These are phyloP conservation scores for Orycteropus afer DNA, from an alignment of 2,113 vertebrate genomes.

Conservation along the genomic window DNA sequence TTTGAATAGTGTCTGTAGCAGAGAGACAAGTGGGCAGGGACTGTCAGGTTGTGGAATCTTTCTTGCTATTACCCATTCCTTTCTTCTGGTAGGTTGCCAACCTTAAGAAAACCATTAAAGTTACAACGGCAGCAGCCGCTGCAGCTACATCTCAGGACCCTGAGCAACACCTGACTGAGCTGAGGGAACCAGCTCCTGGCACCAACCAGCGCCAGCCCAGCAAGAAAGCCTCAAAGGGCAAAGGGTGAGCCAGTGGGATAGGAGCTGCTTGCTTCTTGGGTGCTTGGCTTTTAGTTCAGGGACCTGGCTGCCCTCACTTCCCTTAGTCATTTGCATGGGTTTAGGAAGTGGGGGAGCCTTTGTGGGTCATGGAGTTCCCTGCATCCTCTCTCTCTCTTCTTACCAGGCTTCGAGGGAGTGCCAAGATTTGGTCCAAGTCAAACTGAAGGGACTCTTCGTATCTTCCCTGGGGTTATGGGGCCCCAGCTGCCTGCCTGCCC, in stretches of 20 bases:
- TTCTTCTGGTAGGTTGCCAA: constrained; percentile 92
- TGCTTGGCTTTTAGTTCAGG: not conserved
- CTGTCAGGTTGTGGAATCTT: not conserved
- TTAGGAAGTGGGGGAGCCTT: not conserved
- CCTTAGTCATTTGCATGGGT: not conserved
- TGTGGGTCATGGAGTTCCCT: not conserved
- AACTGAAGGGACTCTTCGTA: constrained; percentile 88
- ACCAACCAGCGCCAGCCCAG: constrained; percentile 90
- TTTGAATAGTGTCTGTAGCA: not conserved
- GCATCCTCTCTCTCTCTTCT: constrained; percentile 57
- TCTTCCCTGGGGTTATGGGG: constrained; percentile 58
- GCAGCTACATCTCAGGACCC: constrained; percentile 96
- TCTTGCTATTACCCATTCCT: not conserved
- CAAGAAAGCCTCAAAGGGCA: constrained; percentile 98
- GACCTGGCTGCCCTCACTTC: not conserved
- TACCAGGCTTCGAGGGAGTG: constrained; percentile 95
- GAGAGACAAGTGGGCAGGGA: not conserved
- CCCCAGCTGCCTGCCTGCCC: constrained; percentile 57
- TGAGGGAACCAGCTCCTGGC: constrained; percentile 86
- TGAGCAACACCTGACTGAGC: constrained; percentile 90
- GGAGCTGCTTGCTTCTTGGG: not conserved
- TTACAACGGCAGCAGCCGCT: constrained; percentile 93
- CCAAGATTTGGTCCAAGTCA: constrained; percentile 99
- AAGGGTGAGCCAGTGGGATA: constrained; percentile 90
- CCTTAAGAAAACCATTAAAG: constrained; percentile 97